A percentile compares a stretch with the other conserved stretches of the same genome.
These are phyloP conservation scores for Australoheros scitulus DNA, from an alignment of 2,113 vertebrate species.

Conservation along the genomic window DNA sequence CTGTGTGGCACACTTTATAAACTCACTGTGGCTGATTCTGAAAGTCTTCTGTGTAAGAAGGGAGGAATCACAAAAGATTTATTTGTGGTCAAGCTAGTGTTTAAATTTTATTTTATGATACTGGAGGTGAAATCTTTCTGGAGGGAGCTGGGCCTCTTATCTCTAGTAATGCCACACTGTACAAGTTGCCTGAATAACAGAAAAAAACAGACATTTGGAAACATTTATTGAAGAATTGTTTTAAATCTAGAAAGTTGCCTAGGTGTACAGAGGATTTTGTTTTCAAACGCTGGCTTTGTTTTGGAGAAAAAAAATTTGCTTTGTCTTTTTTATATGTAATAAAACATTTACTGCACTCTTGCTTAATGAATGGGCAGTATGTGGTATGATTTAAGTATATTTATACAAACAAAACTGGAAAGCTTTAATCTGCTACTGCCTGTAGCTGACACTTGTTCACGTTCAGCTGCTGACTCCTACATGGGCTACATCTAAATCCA, in stretches of 20 bases:
- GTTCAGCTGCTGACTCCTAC: neutral
- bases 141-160: neutral
- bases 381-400: neutral
- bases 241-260: conserved; percentile 21
- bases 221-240: conserved; percentile 31
- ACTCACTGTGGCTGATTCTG: conserved; percentile 32
- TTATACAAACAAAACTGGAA: neutral
- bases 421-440: neutral
- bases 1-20: neutral
- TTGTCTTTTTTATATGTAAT: conserved; percentile 75
- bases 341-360: conserved; percentile 71
- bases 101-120: neutral
- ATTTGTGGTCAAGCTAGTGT: neutral
- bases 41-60: conserved; percentile 5
- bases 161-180: conserved; percentile 33
- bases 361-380: conserved; percentile 6
- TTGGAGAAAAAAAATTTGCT: conserved; percentile 34
- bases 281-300: conserved; percentile 59
- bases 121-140: conserved; percentile 6
- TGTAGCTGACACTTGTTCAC: too few relatives aligned
- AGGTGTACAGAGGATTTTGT: conserved; percentile 28
- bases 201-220: conserved; percentile 19
- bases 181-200: conserved; percentile 6
- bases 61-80: conserved; percentile 19
- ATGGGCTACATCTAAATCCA: neutral